Percentiles rank a stretch among this genome's conserved stretches.
These are phyloP conservation scores for Oenanthe oenanthe DNA, from an alignment of 2,113 vertebrate genomes.

Conservation along the genomic window DNA sequence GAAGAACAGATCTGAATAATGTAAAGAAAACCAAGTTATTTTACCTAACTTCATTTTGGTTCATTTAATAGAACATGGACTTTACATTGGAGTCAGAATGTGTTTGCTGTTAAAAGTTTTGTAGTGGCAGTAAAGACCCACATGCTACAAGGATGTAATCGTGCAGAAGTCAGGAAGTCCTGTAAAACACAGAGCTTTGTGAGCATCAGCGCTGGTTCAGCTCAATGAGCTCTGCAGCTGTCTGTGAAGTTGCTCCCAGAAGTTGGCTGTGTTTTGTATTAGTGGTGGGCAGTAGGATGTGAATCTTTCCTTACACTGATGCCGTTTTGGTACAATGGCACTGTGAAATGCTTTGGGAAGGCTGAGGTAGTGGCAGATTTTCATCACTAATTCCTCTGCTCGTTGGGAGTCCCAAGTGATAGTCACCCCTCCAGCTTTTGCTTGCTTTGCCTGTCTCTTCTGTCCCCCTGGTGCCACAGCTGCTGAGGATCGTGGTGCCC, in stretches of 20 bases:
- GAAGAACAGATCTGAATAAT: constrained; percentile 7
- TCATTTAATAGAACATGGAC: not conserved
- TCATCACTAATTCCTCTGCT: not conserved
- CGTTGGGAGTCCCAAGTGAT: not conserved
- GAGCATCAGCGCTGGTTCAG: not conserved
- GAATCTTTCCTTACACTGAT: not conserved
- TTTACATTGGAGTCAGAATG: constrained; percentile 1
- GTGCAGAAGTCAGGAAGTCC: constrained; percentile 23
- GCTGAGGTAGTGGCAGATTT: not conserved
- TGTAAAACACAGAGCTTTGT: not conserved
- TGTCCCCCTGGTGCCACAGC: not conserved
- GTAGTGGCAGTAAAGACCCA: constrained; percentile 25
- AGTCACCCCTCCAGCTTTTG: not conserved
- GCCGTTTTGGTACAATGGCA: not conserved
- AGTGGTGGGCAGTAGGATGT: not conserved
- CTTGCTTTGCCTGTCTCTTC: not conserved
- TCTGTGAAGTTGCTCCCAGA: not conserved
- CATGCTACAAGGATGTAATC: constrained; percentile 18
- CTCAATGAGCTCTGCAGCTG: constrained; percentile 18
- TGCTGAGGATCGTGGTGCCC: fast-evolving
- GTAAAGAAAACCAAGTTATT: constrained; percentile 32
- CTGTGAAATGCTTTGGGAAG: not conserved
- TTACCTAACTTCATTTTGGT: constrained; percentile 5
- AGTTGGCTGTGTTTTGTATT: not conserved
- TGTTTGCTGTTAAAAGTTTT: not conserved